These are phyloP conservation scores for silkworm (Bombyx mori) DNA, from an alignment of 1,140 invertebrate genomes.

Conservation along the genomic window ASM3026992v2 NC_085118.1:14321001-14321500, in stretches of 20 bases:
- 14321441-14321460: background rate
- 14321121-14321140: no score
- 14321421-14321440: background rate
- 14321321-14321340: slow-evolving; percentile 39
- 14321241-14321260: slow-evolving; percentile 73
- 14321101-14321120: no score
- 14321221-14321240: slow-evolving; percentile 74
- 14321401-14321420: slow-evolving; percentile 73
- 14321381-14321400: slow-evolving; percentile 77
- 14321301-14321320: slow-evolving; percentile 50
- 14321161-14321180: no score
- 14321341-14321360: slow-evolving; percentile 41
- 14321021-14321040: no score
- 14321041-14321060: no score
- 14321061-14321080: no score
- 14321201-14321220: slow-evolving; percentile 73
- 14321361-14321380: slow-evolving; percentile 65
- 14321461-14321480: background rate
- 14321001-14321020: no score
- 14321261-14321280: slow-evolving; percentile 39
- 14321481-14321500: background rate
- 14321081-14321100: no score
- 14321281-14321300: slow-evolving; percentile 57
- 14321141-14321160: no score
- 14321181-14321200: slow-evolving; percentile 4